These are phyloP conservation scores for Atethmia centrago DNA, from an alignment of 2,888 invertebrate genomes.

Conservation along the genomic window DNA sequence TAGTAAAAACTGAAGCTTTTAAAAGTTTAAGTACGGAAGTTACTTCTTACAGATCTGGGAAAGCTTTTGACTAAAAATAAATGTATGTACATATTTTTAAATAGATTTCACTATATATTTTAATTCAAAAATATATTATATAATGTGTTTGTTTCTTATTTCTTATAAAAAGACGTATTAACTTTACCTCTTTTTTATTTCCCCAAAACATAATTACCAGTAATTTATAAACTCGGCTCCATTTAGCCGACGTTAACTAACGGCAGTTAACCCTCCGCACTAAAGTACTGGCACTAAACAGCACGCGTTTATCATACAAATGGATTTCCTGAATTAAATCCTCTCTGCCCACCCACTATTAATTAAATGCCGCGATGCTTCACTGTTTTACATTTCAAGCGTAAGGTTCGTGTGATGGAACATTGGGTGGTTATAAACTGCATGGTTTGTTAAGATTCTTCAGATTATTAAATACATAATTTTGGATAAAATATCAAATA, in stretches of 20 bases:
- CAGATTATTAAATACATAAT: slow-evolving; percentile 7
- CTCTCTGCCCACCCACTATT: slow-evolving; percentile 63
- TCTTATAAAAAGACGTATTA: neutral
- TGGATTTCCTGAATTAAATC: slow-evolving; percentile 78
- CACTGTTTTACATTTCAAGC: slow-evolving; percentile 54
- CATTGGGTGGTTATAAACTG: slow-evolving; percentile 2
- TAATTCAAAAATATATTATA: too few relatives aligned
- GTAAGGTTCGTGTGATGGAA: slow-evolving; percentile 15
- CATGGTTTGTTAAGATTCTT: slow-evolving; percentile 3
- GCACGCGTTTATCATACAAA: slow-evolving; percentile 79
- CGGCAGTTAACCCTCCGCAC: slow-evolving; percentile 44
- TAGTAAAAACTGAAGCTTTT: slow-evolving; percentile 1
- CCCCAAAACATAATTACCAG: slow-evolving; percentile 18
- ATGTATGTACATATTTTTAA: neutral
- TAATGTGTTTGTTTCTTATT: neutral
- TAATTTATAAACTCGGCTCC: slow-evolving; percentile 21
- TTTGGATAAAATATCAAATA: neutral
- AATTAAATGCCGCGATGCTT: slow-evolving; percentile 66
- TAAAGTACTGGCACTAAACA: slow-evolving; percentile 65
- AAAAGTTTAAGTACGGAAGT: neutral
- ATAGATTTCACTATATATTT: neutral
- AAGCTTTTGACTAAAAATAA: neutral
- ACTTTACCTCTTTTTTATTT: slow-evolving; percentile 15
- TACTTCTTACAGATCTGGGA: neutral
- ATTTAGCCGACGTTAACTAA: slow-evolving; percentile 46